Percentiles rank a stretch among this genome's conserved stretches.
Conservation (phyloP, 2,888 invertebrate species). For the Drosophila flavopinicola region DNA sequence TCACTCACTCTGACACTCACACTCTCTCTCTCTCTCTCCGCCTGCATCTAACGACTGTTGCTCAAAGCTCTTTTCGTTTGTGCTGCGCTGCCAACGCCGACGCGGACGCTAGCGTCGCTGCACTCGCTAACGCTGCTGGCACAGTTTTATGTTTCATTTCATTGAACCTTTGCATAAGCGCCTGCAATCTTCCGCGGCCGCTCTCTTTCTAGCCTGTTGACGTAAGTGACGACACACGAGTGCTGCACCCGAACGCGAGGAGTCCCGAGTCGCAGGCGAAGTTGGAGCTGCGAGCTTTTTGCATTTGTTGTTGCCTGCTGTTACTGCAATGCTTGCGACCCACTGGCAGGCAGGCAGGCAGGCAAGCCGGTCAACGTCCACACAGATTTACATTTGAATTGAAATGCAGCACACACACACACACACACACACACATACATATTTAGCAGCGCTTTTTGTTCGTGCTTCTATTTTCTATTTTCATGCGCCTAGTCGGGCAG, state of each 20-base stretch:
- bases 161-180: slow-evolving; percentile 66
- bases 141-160: slow-evolving; percentile 67
- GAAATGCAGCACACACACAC: slow-evolving; percentile 32
- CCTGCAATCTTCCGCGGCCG: slow-evolving; percentile 59
- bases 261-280: slow-evolving; percentile 20
- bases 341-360: slow-evolving; percentile 23
- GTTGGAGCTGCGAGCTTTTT: slow-evolving; percentile 43
- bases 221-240: slow-evolving; percentile 45
- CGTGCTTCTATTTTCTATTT: slow-evolving; percentile 56
- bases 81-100: slow-evolving; percentile 4
- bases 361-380: slow-evolving; percentile 66
- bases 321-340: slow-evolving; percentile 33
- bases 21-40: neutral
- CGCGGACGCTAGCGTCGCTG: slow-evolving; percentile 36
- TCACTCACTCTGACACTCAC: neutral
- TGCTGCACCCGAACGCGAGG: slow-evolving; percentile 17
- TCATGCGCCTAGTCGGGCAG: slow-evolving; percentile 32
- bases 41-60: slow-evolving; percentile 3
- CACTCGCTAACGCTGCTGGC: slow-evolving; percentile 56
- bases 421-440: slow-evolving; percentile 2
- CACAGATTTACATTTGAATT: slow-evolving; percentile 38
- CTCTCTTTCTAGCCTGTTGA: slow-evolving; percentile 63
- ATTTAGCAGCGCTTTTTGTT: slow-evolving; percentile 29
- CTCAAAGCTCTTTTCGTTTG: slow-evolving; percentile 41
- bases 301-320: slow-evolving; percentile 23